Conservation (phyloP, 1,140 invertebrate genomes). For the Phenacoccus solenopsis region DNA sequence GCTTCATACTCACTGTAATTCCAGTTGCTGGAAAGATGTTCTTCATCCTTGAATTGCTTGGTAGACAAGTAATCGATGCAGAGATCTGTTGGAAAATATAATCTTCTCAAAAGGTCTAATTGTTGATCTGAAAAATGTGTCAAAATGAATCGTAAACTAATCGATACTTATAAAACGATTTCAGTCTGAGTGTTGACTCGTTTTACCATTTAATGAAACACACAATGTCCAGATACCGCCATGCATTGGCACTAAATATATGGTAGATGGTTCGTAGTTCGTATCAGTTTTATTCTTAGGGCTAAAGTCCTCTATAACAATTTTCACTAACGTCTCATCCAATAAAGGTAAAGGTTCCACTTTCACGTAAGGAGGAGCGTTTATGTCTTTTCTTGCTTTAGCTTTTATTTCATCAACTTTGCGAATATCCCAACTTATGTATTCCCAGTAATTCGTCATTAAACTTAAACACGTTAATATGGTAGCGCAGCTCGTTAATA, state of each 20-base stretch:
- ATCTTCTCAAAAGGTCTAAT: background rate
- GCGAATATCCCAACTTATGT: background rate
- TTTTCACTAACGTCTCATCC: background rate
- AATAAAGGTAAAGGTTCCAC: background rate
- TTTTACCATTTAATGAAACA: constrained; percentile 54
- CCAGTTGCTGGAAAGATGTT: background rate
- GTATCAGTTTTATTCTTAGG: background rate
- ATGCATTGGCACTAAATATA: constrained; percentile 69
- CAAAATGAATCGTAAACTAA: background rate
- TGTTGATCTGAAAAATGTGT: background rate
- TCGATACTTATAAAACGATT: background rate
- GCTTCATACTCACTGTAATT: constrained; percentile 5
- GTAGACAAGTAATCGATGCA: background rate
- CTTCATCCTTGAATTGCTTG: background rate
- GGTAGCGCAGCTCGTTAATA: background rate
- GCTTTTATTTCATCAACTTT: background rate
- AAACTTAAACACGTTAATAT: background rate
- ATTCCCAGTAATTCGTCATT: background rate
- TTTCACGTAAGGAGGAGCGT: background rate
- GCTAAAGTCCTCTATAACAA: background rate
- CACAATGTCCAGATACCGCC: constrained; percentile 78
- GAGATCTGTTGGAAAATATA: background rate
- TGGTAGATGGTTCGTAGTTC: constrained; percentile 27
- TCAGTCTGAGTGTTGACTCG: background rate
- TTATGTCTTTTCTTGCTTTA: background rate